Evolutionary conservation across 2,888 invertebrate genomes (phyloP).

Genomic region (Rotaria socialis): DNA sequence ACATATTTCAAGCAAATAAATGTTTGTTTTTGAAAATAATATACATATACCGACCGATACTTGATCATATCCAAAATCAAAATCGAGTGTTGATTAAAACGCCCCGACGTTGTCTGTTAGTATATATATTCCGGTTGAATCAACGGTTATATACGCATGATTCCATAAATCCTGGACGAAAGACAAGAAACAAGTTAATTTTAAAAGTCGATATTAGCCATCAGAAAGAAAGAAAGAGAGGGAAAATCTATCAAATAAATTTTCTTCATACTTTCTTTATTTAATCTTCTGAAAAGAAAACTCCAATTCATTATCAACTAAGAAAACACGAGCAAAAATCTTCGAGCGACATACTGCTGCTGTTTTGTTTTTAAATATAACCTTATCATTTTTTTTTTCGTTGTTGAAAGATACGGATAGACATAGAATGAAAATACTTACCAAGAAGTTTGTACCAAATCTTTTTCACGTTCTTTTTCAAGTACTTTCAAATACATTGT

Average conservation of each 20-base stretch:
- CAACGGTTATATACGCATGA: background rate
- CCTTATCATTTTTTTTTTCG: background rate
- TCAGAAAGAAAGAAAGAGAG: background rate
- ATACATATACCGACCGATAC: background rate
- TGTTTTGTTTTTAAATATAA: background rate
- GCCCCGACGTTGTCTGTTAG: background rate
- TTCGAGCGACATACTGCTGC: no score
- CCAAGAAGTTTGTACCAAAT: background rate
- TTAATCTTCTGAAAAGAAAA: background rate
- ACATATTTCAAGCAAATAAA: background rate
- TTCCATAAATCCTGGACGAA: background rate
- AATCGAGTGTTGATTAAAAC: background rate
- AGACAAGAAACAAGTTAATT: background rate
- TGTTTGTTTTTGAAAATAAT: no score
- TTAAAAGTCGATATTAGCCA: background rate
- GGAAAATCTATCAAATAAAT: background rate
- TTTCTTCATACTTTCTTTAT: background rate
- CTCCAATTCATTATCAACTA: background rate
- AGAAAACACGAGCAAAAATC: background rate
- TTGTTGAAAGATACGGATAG: background rate
- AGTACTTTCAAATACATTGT: slow-evolving; percentile 22
- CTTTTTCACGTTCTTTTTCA: slow-evolving; percentile 23
- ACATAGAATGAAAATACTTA: background rate
- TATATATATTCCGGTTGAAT: background rate
- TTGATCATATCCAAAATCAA: background rate